phyloP scores from a whole-genome alignment of 2,797 vertebrate genomes.

The Merluccius polli region DNA sequence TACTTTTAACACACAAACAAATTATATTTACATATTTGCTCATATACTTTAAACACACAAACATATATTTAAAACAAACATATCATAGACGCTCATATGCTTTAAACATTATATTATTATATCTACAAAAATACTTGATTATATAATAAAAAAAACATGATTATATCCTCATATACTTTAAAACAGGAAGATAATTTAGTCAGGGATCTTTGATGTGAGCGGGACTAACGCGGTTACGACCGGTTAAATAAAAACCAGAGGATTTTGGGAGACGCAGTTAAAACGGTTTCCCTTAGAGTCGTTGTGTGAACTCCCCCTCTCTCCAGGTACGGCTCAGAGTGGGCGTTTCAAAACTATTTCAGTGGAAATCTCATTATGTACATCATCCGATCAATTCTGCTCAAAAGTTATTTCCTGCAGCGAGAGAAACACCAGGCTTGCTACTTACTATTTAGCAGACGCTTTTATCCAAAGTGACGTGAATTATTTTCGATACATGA shows the following conservation, averaged over 20 bases:
- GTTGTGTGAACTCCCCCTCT: background rate
- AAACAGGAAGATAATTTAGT: background rate
- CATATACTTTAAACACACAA: background rate
- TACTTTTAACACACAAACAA: background rate
- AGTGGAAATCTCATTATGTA: background rate
- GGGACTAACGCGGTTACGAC: background rate
- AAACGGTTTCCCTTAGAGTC: background rate
- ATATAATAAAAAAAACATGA: background rate
- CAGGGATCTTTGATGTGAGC: background rate
- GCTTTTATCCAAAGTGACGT: too few species aligned
- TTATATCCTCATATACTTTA: background rate
- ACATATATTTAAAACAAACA: background rate
- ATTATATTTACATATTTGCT: background rate
- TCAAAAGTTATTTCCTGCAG: background rate
- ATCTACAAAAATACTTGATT: background rate
- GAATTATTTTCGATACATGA: too few species aligned
- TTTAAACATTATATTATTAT: background rate
- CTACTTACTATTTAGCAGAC: background rate
- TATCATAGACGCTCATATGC: background rate
- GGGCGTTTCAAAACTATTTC: background rate
- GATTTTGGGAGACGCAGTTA: background rate
- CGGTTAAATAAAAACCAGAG: background rate
- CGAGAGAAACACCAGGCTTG: background rate
- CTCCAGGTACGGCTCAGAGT: background rate
- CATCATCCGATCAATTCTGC: background rate